A percentile compares a stretch with the other conserved stretches of the same genome.
Conservation (phyloP, 1,140 invertebrate species). For the Lepidurus packardi region DNA sequence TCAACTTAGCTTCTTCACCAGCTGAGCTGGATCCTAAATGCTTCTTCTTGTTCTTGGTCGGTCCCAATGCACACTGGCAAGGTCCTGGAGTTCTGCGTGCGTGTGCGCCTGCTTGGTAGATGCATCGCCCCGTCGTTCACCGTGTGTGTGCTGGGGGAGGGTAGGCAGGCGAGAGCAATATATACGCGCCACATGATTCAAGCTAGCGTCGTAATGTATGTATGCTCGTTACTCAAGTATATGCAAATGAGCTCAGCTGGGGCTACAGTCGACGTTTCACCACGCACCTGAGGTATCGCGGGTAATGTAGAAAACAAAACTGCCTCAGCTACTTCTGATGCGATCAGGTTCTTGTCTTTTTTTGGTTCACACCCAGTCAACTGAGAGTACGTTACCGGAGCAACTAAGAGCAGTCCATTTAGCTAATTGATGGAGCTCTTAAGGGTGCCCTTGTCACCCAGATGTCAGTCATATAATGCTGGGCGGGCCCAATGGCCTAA, state of each 20-base stretch:
- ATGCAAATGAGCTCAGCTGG: constrained; percentile 1
- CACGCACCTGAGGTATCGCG: neutral
- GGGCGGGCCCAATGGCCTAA: neutral
- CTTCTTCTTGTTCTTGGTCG: neutral
- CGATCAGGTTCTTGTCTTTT: neutral
- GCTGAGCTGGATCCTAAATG: constrained; percentile 14
- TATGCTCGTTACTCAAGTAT: neutral
- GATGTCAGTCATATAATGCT: neutral
- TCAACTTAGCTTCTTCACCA: constrained; percentile 6
- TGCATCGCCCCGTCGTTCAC: neutral
- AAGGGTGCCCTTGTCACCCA: neutral
- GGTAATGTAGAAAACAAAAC: neutral
- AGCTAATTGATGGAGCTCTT: neutral
- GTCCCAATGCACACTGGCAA: neutral
- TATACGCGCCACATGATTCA: neutral
- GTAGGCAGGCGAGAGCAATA: neutral
- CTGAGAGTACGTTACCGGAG: neutral
- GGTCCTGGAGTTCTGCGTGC: neutral
- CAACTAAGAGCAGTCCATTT: constrained; percentile 9
- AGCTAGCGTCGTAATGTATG: neutral
- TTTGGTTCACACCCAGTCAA: neutral
- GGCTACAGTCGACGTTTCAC: neutral
- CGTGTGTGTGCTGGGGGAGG: neutral
- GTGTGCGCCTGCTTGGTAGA: constrained; percentile 10
- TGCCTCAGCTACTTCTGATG: neutral